These are phyloP conservation scores for Epinephelus coioides DNA, from an alignment of 2,797 vertebrate genomes.

Conservation along the genomic window DNA sequence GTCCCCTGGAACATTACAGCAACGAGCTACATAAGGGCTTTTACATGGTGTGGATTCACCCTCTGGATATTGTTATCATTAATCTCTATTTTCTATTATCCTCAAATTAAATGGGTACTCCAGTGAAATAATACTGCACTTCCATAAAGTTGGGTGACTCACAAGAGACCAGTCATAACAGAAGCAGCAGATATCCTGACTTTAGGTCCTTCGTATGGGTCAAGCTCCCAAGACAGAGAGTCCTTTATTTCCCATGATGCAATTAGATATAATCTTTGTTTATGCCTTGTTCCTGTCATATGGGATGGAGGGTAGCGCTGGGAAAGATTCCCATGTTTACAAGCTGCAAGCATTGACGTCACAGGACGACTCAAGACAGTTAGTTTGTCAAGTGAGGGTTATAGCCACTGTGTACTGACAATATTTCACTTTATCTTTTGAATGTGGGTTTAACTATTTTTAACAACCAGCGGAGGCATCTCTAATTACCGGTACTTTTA, in stretches of 20 bases:
- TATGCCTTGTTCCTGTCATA: neutral
- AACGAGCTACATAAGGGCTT: neutral
- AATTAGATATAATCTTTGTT: neutral
- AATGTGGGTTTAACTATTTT: too few relatives aligned
- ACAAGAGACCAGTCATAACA: neutral
- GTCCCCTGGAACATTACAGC: neutral
- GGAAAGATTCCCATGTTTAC: neutral
- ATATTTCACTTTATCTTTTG: too few relatives aligned
- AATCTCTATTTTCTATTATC: neutral
- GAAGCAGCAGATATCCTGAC: neutral
- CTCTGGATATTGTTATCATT: neutral
- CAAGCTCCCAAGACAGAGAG: neutral
- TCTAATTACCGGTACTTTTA: too few relatives aligned
- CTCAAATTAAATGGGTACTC: neutral
- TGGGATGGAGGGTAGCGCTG: neutral
- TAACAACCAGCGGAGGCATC: too few relatives aligned
- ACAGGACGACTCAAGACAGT: neutral
- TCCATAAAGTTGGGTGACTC: neutral
- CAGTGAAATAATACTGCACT: slow-evolving; percentile 2
- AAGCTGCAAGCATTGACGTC: neutral
- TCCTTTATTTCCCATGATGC: neutral
- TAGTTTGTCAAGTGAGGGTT: neutral
- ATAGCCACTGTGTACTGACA: neutral
- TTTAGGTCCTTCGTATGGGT: neutral
- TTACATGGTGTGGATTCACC: neutral